phyloP scores from a whole-genome alignment of 1,140 invertebrate species.

The Drosophila cardini region DNA sequence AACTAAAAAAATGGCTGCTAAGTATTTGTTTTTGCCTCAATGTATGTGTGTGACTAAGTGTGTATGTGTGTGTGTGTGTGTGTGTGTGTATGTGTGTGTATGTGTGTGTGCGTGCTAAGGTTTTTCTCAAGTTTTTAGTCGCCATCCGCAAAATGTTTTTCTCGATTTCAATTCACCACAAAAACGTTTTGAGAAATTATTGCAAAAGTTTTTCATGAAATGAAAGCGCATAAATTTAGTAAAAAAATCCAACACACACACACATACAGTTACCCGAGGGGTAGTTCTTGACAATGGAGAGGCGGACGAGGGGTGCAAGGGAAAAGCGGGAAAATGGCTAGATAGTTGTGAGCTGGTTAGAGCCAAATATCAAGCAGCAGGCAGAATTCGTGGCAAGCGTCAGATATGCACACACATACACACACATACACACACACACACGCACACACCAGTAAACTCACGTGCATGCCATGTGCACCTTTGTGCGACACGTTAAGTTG shows the following conservation, averaged over 20 bases:
- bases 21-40: constrained; percentile 65
- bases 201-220: constrained; percentile 84
- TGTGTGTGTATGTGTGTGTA: constrained; percentile 28
- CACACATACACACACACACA: constrained; percentile 30
- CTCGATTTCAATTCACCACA: constrained; percentile 84
- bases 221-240: constrained; percentile 84
- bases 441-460: constrained; percentile 20
- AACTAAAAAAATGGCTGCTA: constrained; percentile 41
- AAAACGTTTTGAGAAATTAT: constrained; percentile 85
- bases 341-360: constrained; percentile 55
- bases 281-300: not conserved
- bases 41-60: constrained; percentile 38
- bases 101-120: constrained; percentile 57
- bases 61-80: no score
- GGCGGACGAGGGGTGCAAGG: not conserved
- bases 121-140: constrained; percentile 84
- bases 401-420: constrained; percentile 59
- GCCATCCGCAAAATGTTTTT: constrained; percentile 84
- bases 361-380: constrained; percentile 76
- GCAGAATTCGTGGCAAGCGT: constrained; percentile 55
- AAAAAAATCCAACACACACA: constrained; percentile 7
- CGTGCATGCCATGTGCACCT: constrained; percentile 60
- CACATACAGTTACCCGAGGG: constrained; percentile 21
- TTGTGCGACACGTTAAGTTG: constrained; percentile 82
- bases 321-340: constrained; percentile 1